A percentile compares a stretch with the other conserved stretches of the same genome.
phyloP scores from a whole-genome alignment of 2,113 vertebrate species.

The Tretioscincus oriximinensis region DNA sequence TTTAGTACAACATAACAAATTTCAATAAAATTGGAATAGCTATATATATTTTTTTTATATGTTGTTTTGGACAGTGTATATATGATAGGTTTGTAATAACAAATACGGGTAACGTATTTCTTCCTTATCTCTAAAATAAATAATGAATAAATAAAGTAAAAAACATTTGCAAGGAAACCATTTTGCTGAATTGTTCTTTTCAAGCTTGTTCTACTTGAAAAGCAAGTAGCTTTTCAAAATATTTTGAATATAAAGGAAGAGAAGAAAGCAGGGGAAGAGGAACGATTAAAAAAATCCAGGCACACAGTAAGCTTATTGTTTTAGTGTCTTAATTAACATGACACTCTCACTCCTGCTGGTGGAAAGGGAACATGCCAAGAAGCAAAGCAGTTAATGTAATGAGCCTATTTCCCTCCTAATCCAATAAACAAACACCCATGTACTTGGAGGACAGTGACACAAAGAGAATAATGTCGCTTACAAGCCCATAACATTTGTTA shows the following conservation, averaged over 20 bases:
- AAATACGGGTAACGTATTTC: too few relatives aligned
- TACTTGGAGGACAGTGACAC: background rate
- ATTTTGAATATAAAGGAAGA: background rate
- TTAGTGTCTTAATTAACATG: constrained; percentile 11
- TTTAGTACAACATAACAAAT: too few relatives aligned
- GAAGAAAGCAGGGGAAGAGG: background rate
- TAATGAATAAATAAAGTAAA: background rate
- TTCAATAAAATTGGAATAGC: too few relatives aligned
- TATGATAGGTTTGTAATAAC: too few relatives aligned
- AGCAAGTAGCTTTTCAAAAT: too few relatives aligned
- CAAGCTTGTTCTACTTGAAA: too few relatives aligned
- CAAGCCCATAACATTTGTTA: background rate
- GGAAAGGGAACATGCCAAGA: background rate
- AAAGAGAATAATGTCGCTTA: constrained; percentile 1
- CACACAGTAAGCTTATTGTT: constrained; percentile 4
- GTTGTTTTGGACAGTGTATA: too few relatives aligned
- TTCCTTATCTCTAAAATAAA: background rate
- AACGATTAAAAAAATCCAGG: background rate
- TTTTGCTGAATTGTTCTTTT: too few relatives aligned
- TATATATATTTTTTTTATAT: too few relatives aligned
- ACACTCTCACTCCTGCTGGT: background rate
- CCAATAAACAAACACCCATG: constrained; percentile 11
- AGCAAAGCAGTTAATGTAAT: constrained; percentile 1
- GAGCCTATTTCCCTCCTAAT: background rate
- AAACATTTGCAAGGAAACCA: too few relatives aligned